A percentile compares a stretch with the other conserved stretches of the same genome.
Conservation (phyloP, 2,888 invertebrate species). For the Hyppa rectilinea region DNA sequence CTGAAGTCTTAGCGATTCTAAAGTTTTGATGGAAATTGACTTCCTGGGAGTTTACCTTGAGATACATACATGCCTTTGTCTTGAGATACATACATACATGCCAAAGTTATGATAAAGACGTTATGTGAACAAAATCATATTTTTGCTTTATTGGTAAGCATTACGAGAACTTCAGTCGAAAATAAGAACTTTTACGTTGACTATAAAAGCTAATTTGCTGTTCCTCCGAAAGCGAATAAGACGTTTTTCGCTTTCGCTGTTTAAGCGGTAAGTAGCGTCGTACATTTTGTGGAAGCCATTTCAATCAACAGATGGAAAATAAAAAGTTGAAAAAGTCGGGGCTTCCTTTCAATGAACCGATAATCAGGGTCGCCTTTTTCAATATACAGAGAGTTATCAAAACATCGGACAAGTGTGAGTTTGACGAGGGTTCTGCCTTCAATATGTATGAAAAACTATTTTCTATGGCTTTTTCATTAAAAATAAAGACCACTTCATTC, state of each 20-base stretch:
- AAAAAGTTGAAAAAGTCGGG: constrained; percentile 52
- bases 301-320: constrained; percentile 54
- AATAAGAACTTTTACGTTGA: background rate
- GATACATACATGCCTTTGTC: background rate
- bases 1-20: constrained; percentile 23
- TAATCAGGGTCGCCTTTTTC: constrained; percentile 68
- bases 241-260: constrained; percentile 24
- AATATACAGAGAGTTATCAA: constrained; percentile 65
- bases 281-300: constrained; percentile 42
- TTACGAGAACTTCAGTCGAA: constrained; percentile 1
- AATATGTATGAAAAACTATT: constrained; percentile 52
- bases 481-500: constrained; percentile 27
- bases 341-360: constrained; percentile 62
- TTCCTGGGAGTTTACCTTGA: background rate
- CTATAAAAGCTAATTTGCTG: constrained; percentile 20
- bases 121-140: background rate
- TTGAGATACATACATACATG: background rate
- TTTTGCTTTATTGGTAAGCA: background rate
- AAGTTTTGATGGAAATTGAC: constrained; percentile 49
- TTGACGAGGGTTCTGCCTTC: constrained; percentile 63
- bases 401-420: constrained; percentile 60
- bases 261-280: constrained; percentile 32
- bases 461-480: constrained; percentile 52
- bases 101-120: background rate
- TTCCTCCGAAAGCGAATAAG: constrained; percentile 20